Evolutionary conservation across 2,888 invertebrate genomes (phyloP).

Genomic region (Caenorhabditis sp.): DNA sequence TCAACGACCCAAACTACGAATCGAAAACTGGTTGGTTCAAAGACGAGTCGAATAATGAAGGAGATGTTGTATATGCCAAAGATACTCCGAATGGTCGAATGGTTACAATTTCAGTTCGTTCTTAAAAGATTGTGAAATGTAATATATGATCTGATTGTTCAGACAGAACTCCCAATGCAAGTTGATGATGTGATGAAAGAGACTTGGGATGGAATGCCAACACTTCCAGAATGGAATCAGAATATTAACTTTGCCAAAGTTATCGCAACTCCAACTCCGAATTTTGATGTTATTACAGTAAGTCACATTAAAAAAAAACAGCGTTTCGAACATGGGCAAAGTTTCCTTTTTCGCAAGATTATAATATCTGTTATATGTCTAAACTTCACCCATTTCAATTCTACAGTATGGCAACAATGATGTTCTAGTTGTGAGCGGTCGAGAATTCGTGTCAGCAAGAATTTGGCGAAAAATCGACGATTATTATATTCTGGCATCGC

Average conservation of each 20-base stretch:
- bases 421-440: conserved; percentile 57
- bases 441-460: conserved; percentile 59
- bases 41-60: conserved; percentile 45
- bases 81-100: conserved; percentile 45
- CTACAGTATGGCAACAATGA: conserved; percentile 64
- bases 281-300: conserved; percentile 62
- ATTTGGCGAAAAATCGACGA: conserved; percentile 47
- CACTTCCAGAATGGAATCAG: conserved; percentile 61
- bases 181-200: conserved; percentile 47
- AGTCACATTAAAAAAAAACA: background rate
- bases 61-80: conserved; percentile 50
- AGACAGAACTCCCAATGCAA: conserved; percentile 38
- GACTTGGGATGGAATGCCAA: conserved; percentile 49
- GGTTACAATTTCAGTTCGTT: conserved; percentile 48
- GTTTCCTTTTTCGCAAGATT: too few species aligned
- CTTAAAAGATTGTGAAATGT: background rate
- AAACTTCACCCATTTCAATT: background rate
- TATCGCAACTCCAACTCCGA: conserved; percentile 54
- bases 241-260: conserved; percentile 60
- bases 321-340: background rate
- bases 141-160: background rate
- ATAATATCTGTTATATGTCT: too few species aligned
- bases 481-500: conserved; percentile 50
- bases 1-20: conserved; percentile 35
- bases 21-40: conserved; percentile 43